Percentiles rank a stretch among this genome's conserved stretches.
These are phyloP conservation scores for Cheilosia pagana DNA, from an alignment of 2,888 invertebrate genomes.

Conservation along the genomic window DNA sequence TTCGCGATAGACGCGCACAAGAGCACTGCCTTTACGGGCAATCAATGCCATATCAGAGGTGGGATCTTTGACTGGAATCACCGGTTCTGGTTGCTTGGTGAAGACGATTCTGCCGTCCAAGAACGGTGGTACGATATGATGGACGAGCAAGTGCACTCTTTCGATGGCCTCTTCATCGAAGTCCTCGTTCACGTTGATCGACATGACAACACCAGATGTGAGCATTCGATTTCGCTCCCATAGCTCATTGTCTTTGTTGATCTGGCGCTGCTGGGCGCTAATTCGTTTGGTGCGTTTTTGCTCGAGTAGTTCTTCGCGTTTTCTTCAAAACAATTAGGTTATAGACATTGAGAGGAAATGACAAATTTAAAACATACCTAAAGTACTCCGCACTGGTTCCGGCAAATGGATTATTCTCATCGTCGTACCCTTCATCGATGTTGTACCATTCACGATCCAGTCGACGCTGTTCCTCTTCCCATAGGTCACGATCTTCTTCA, in stretches of 20 bases:
- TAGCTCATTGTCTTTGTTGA: constrained; percentile 98
- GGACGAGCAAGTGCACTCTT: constrained; percentile 97
- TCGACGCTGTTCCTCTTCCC: constrained; percentile 95
- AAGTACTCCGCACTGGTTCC: constrained; percentile 96
- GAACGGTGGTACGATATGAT: constrained; percentile 99
- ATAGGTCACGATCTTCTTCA: constrained; percentile 90
- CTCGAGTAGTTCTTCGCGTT: constrained; percentile 96
- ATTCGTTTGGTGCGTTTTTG: constrained; percentile 95
- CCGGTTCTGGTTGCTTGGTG: constrained; percentile 99
- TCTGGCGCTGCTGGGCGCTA: constrained; percentile 97
- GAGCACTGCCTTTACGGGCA: constrained; percentile 95
- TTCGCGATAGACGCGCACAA: constrained; percentile 96
- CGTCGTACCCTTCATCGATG: constrained; percentile 96
- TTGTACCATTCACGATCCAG: constrained; percentile 98
- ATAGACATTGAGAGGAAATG: background rate
- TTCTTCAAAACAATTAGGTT: constrained; percentile 83
- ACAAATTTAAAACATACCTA: constrained; percentile 54
- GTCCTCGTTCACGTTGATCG: constrained; percentile 94
- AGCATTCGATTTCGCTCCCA: constrained; percentile 99
- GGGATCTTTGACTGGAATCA: constrained; percentile 97
- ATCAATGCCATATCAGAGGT: constrained; percentile 99
- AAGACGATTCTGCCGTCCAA: constrained; percentile 99
- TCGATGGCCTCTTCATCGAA: constrained; percentile 98
- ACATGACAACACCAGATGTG: constrained; percentile 96
- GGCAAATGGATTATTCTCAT: constrained; percentile 96